Base-by-base conservation (phyloP, 2,888 invertebrate species). In the Spisula solida region DNA sequence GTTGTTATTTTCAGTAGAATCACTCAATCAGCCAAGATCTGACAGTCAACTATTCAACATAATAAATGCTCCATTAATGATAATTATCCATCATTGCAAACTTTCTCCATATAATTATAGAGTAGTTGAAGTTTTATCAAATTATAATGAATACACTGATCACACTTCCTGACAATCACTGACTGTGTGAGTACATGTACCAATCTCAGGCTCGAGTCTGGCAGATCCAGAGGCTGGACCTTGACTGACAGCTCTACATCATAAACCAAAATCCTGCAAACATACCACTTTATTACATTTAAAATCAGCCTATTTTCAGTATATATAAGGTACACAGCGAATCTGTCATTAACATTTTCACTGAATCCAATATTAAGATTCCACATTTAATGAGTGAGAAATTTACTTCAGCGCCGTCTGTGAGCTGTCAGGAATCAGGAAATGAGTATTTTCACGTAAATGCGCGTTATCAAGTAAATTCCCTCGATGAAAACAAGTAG, bases 361-460 rank as follows among this genome's bases (percentile, higher is more conserved):
- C 25, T 25, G 60, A 66, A 66, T 66, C 60, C n/a, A 66, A 66
- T 4, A 66, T 66, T n/a, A n/a, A 66, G 60, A 31, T 75, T 75
- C 75, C 75, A 75, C 75, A 34, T 75, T 60, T 75, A 82, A 34
- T 51, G 25, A 10, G 34, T 51, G 55, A 81, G 86, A 86, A 82
- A 75, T 82, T n/a, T 86, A 86, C 82, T 29, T 56, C 16, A 56
- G 70, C 86, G 81, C 86, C 86, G 82, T 81, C 70, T 75, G 31
- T 29, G 75, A 81, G 75, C 81, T 86, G 82, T 86, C 70, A 82
- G 70, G 81, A 87, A 82, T 87, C 82, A 70, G 87, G 87, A 87
- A 87, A 87, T 82, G 51, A 79, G 48, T 10, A 85, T 29, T 79
- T 48, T 75, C 66, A 75, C 34, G 10, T 1, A 47, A 48, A 70